Base-by-base conservation (phyloP, 2,888 invertebrate genomes). In the Oscheius onirici region DNA sequence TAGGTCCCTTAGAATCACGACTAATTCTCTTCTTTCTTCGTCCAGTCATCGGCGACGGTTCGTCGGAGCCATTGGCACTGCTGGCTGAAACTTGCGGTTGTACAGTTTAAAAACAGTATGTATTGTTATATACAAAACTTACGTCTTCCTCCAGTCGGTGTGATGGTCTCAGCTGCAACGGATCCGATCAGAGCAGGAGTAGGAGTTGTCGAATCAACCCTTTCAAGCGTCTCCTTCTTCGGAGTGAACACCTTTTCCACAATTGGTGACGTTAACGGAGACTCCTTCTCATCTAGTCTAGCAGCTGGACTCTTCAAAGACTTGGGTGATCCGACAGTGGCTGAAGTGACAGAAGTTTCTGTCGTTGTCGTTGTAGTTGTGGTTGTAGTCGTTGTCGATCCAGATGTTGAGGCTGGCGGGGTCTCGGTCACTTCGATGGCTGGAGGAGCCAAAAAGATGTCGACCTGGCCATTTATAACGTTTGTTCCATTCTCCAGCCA, bases 371-470 rank as follows among this genome's bases (percentile, higher is more conserved):
- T 66, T 46, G 63, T 44, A 8, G 72, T 52, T 1, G 68, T 43
- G n/a, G 69, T 43, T 43, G 51, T 54, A 8, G 52, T 22, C 8
- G 20, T 44, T 15, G 69, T 41, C 10, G 68, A 11, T 3, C 60
- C 2, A 3, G 69, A 17, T 52, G 66, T 22, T n/a, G 60, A 24
- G 0, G 41, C 24, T 11, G 40, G 15, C 65, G 74, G 41, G 61
- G 65, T 13, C 69, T 67, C 75, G 67, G 69, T 60, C 51, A 61
- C 22, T 63, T 65, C 69, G 41, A 67, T 44, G 22, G 73, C 69
- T 13, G 66, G 66, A 6, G 66, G 54, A 5, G 52, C 20, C 54
- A 66, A 40, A 41, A 66, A 66, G 10, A 11, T 52, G 28, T 66
- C 41, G 13, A 24, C 20, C 20, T 40, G 43, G 11, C 28, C 41